These are phyloP conservation scores for Perccottus glenii DNA, from an alignment of 2,113 vertebrate species.

Conservation along the genomic window DNA sequence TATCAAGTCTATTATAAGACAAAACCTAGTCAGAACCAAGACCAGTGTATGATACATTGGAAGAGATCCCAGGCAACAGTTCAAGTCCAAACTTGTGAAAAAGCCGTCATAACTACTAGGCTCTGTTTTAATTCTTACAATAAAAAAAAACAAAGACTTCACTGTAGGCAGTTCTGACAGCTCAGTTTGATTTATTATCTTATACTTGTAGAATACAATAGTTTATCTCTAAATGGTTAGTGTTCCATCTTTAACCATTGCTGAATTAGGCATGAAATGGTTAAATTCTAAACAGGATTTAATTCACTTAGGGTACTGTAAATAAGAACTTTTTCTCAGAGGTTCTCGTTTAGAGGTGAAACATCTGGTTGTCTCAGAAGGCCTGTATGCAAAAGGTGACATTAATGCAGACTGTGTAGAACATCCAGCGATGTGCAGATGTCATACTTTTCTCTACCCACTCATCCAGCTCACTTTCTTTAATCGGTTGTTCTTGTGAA, in stretches of 20 bases:
- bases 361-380: conserved; percentile 1
- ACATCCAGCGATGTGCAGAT: conserved; percentile 17
- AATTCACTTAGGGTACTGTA: not conserved
- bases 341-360: conserved; percentile 6
- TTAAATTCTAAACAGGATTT: too few species aligned
- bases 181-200: not conserved
- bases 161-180: not conserved
- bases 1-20: too few species aligned
- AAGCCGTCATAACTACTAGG: too few species aligned
- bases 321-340: conserved; percentile 5
- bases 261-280: too few species aligned
- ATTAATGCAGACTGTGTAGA: conserved; percentile 11
- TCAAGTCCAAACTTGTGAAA: too few species aligned
- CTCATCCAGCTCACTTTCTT: conserved; percentile 39
- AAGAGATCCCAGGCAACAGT: too few species aligned
- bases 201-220: not conserved
- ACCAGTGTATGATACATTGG: too few species aligned
- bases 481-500: conserved; percentile 46
- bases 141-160: not conserved
- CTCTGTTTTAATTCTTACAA: too few species aligned
- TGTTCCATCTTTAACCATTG: not conserved
- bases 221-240: not conserved
- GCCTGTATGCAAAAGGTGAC: conserved; percentile 12
- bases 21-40: too few species aligned
- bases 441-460: conserved; percentile 36